Base-by-base conservation (phyloP, 2,888 invertebrate species). In the Scotopteryx bipunctaria region DNA sequence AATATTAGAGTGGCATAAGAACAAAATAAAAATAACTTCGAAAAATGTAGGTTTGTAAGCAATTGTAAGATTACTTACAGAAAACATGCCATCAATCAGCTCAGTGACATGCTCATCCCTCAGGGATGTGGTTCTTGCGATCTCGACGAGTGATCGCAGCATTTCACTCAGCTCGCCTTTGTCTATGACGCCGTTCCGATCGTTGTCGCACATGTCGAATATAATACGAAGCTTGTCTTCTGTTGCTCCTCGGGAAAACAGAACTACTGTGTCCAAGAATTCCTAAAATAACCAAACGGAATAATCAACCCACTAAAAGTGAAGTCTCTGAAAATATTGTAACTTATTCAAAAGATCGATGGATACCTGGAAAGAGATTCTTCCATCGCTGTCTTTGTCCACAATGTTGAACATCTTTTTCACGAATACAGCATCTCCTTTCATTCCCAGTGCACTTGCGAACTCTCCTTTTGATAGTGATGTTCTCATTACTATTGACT, bases 371-470 rank as follows among this genome's bases (percentile, higher is more conserved):
- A 99, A 99, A 2, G 97, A 97, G 65, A 99, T 98, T 55, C 97
- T 91, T 1, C 98, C 98, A 80, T 98, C 97, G 52, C 96, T 93
- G 75, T 98, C 97, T 76, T 97, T 98, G 78, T 98, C 98, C 0
- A 98, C 98, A 69, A 98, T 98, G 69, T 98, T 98, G 78, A 99
- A 99, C 98, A 99, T 98, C 84, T 98, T 97, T 70, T 96, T 94
- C 0, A 99, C 98, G 76, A 99, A 99, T 44, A 98, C 95, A 14
- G 98, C 98, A 69, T 98, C 97, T 0, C 96, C 91, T 76, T 96
- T 96, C 99, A 99, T 99, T 27, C 98, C 99, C 2, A 99, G 88
- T 0, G 98, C 98, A 43, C 96, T 96, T 0, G 98, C 98, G 71
- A 99, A 98, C 82, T 99, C 98, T 38, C 95, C 93, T 73, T 96